Evolutionary conservation across 2,113 vertebrate genomes (phyloP).

Genomic region (Mustela nigripes): DNA sequence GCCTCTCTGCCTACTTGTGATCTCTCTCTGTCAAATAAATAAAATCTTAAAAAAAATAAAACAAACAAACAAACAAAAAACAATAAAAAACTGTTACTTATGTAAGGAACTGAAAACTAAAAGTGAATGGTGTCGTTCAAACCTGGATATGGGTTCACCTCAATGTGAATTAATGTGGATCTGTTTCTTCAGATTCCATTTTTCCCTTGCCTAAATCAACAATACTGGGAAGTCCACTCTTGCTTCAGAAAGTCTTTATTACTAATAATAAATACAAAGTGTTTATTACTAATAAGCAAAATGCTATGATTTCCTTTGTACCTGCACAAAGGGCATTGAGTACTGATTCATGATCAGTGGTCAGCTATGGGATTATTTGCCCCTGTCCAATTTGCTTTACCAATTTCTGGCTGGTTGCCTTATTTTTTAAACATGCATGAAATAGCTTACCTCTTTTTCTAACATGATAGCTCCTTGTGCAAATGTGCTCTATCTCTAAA

Average conservation of each 20-base stretch:
- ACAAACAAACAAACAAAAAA: too few species aligned
- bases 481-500: neutral
- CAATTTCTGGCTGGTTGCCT: neutral
- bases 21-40: too few species aligned
- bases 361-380: constrained; percentile 25
- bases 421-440: constrained; percentile 26
- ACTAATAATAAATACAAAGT: neutral
- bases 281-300: neutral
- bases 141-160: neutral
- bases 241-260: neutral
- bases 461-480: neutral
- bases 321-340: neutral
- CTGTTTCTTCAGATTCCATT: neutral
- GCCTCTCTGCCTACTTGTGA: too few species aligned
- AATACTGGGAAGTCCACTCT: neutral
- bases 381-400: neutral
- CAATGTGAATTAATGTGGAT: neutral
- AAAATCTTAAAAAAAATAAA: too few species aligned
- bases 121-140: neutral
- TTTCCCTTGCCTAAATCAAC: neutral
- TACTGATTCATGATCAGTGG: neutral
- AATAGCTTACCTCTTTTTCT: neutral
- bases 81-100: neutral
- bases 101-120: neutral
- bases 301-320: neutral